phyloP scores from a whole-genome alignment of 2,113 vertebrate genomes.

The Otis tarda region DNA sequence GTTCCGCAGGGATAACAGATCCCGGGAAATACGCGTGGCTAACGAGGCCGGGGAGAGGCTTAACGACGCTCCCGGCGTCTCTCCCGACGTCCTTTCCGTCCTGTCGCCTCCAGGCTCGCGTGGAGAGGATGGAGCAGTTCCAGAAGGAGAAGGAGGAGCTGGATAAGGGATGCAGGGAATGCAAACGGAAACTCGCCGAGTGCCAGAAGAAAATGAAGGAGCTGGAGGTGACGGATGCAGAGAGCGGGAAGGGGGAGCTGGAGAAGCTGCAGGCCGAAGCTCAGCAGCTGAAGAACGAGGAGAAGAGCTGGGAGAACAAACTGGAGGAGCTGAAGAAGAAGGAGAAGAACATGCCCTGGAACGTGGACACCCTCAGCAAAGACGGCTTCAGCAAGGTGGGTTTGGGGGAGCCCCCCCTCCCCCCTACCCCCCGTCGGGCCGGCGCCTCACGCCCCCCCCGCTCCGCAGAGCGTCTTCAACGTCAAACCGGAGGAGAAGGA shows the following conservation, averaged over 20 bases:
- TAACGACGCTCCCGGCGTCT: too few species aligned
- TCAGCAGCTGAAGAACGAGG: constrained; percentile 81
- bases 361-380: constrained; percentile 89
- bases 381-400: constrained; percentile 92
- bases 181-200: constrained; percentile 75
- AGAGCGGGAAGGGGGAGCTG: constrained; percentile 64
- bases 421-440: background rate
- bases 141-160: constrained; percentile 86
- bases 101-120: constrained; percentile 70
- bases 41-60: too few species aligned
- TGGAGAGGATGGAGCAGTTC: constrained; percentile 89
- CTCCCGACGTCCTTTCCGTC: too few species aligned
- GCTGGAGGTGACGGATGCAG: constrained; percentile 47
- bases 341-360: constrained; percentile 89
- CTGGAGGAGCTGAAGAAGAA: constrained; percentile 79
- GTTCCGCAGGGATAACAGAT: background rate
- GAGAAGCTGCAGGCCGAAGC: constrained; percentile 75
- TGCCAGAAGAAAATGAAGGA: constrained; percentile 77
- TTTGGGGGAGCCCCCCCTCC: rapidly evolving
- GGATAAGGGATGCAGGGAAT: constrained; percentile 77
- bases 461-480: constrained; percentile 84
- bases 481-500: constrained; percentile 77
- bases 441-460: too few species aligned
- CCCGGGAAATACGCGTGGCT: too few species aligned
- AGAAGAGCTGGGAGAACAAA: constrained; percentile 78